Conservation (phyloP, 2,113 vertebrate species). For the Peromyscus maniculatus region DNA sequence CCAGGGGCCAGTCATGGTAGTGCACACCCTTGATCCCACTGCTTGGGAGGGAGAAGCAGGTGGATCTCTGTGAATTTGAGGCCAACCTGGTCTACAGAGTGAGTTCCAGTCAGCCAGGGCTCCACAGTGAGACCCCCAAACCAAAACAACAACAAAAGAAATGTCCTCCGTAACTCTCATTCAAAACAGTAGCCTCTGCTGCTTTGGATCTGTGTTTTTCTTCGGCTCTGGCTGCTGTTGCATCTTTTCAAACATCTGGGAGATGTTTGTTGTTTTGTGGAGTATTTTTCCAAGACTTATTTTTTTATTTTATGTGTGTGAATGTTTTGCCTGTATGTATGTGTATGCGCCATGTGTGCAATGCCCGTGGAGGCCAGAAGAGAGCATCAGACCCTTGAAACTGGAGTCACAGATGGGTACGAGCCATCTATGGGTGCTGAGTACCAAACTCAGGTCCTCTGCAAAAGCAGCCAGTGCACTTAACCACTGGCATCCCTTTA, state of each 20-base stretch:
- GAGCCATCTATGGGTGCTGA: neutral
- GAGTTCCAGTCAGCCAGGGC: neutral
- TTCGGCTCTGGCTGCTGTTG: neutral
- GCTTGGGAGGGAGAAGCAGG: neutral
- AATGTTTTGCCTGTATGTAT: neutral
- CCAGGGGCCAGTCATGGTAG: neutral
- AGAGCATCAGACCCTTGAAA: neutral
- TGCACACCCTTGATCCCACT: neutral
- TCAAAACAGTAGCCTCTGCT: neutral
- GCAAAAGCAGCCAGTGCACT: neutral
- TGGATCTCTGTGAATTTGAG: neutral
- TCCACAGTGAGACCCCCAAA: neutral
- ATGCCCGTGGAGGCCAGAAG: neutral
- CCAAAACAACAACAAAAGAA: neutral
- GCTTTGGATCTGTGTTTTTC: neutral
- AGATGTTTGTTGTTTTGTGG: neutral
- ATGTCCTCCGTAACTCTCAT: conserved; percentile 2
- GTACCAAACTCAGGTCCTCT: neutral
- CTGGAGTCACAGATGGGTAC: neutral
- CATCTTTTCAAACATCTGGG: conserved; percentile 32
- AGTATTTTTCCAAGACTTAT: neutral
- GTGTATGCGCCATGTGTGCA: neutral
- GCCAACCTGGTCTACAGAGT: neutral
- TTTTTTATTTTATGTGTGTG: neutral
- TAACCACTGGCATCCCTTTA: neutral